phyloP scores from a whole-genome alignment of 2,113 vertebrate genomes.

The Fukomys damarensis region DNA sequence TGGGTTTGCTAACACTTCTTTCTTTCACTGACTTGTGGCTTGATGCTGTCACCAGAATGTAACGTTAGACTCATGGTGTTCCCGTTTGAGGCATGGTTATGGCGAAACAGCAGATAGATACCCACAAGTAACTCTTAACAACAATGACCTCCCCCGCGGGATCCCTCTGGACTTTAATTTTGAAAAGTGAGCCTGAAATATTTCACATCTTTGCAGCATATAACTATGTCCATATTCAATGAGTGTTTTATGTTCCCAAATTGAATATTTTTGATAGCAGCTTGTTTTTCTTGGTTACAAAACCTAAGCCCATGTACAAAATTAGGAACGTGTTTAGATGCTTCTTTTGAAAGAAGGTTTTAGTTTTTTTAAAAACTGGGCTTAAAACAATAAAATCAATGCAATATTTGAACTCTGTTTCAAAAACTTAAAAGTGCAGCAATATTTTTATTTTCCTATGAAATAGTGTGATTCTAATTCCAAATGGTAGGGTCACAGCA shows the following conservation, averaged over 20 bases:
- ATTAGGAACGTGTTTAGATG: conserved; percentile 93
- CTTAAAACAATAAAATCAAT: conserved; percentile 91
- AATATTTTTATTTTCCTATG: conserved; percentile 80
- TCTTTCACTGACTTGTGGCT: not conserved
- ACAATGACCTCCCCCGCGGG: not conserved
- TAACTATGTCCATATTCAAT: not conserved
- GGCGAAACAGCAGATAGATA: not conserved
- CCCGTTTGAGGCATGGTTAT: not conserved
- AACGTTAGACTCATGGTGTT: not conserved
- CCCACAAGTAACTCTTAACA: not conserved
- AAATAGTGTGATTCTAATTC: conserved; percentile 88
- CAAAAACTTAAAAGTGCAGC: conserved; percentile 92
- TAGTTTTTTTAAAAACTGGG: conserved; percentile 91
- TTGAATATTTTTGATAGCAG: conserved; percentile 84
- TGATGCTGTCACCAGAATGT: not conserved
- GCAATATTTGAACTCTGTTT: conserved; percentile 91
- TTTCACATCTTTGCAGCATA: not conserved
- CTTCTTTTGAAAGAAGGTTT: conserved; percentile 92
- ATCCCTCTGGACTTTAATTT: not conserved
- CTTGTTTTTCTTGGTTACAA: conserved; percentile 92
- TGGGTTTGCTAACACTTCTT: not conserved
- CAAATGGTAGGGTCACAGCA: conserved; percentile 89
- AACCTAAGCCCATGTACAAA: conserved; percentile 94
- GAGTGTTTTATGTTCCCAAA: not conserved
- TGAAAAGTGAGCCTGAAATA: conserved; percentile 21